Base-by-base conservation (phyloP, 2,888 invertebrate genomes). In the Sturmia bella region DNA sequence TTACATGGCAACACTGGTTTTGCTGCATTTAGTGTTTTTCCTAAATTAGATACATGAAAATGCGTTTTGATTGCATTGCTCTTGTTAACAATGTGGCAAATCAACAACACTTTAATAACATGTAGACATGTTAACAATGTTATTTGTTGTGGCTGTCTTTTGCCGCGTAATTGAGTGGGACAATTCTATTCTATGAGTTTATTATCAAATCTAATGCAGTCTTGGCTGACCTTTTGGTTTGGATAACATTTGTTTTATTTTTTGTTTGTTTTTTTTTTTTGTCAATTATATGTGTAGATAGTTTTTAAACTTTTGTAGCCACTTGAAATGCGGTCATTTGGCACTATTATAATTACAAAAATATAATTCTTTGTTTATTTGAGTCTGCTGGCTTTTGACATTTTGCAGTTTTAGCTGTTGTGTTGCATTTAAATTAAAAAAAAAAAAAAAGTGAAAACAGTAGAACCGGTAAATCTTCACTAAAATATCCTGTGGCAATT, bases 391-490 rank as follows among this genome's bases (percentile, higher is more conserved):
- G 21, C 7, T 11, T 1, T 9, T 54, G n/a, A 1, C 11, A 41
- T 24, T 68, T 37, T n/a, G n/a, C n/a, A n/a, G n/a, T 13, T 63
- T 39, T 37, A 9, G 9, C 5, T 66, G 39, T 66, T 37, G 2
- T 48, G 7, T 19, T 13, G 2, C 21, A 24, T 64, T 57, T 0
- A 6, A 39, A 37, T 32, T 15, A 77, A 74, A 80, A 80, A 69
- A 64, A 43, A 57, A 64, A 70, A 74, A 77, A 74, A 80, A 80
- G 74, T 69, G 52, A 57, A 64, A 70, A 74, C 64, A 64, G 43
- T 70, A 64, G 43, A 74, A 68, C 37, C 64, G 57, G 21, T 56
- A 45, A 69, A 80, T 52, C 63, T 63, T 17, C 50, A 52, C 21
- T 52, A 52, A 74, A 80, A 74, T 61, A 69, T 80, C 69, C 74